Base-by-base conservation (phyloP, 2,888 invertebrate genomes). In the Hybos culiciformis region DNA sequence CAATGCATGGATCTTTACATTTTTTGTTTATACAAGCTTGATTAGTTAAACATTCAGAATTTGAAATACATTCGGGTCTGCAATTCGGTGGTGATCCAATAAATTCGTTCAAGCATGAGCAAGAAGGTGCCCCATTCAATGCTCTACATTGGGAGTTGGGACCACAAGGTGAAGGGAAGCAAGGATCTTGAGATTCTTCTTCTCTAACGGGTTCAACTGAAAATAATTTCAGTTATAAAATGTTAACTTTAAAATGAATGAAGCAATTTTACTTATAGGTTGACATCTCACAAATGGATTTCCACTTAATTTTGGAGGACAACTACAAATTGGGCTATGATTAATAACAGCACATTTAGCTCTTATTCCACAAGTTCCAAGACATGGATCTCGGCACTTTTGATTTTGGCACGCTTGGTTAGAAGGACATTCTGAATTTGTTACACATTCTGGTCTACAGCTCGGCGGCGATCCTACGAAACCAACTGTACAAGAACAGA, bases 121-220 rank as follows among this genome's bases (percentile, higher is more conserved):
- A 85, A 2, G 78, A 71, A 4, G 80, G 80, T 56, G 75, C 77
- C 39, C 72, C 70, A 50, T 76, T 75, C 12, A 72, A 64, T 53
- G 74, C 75, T 38, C 74, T 72, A 55, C 86, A 86, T 51, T 77
- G 68, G 41, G 83, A 77, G 56, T 85, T 83, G 11, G 82, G 75
- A 11, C 85, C 85, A 56, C 86, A 86, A 1, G 85, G 85, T n/a
- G 80, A 79, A 21, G 86, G 86, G 21, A 72, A 63, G 54, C 81
- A 81, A n/a, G 77, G 77, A 54, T 76, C 70, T 6, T 50, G 52
- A 5, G 51, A 49, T 9, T 48, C 46, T 34, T 61, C 56, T 2
- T 36, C 20, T 11, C 14, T 20, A 5, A 20, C n/a, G 5, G 36
- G 20, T n/a, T 20, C 12, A n/a, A n/a, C 75, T 4, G 73, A n/a